Base-by-base conservation (phyloP, 2,113 vertebrate species). In the Mastomys coucha region DNA sequence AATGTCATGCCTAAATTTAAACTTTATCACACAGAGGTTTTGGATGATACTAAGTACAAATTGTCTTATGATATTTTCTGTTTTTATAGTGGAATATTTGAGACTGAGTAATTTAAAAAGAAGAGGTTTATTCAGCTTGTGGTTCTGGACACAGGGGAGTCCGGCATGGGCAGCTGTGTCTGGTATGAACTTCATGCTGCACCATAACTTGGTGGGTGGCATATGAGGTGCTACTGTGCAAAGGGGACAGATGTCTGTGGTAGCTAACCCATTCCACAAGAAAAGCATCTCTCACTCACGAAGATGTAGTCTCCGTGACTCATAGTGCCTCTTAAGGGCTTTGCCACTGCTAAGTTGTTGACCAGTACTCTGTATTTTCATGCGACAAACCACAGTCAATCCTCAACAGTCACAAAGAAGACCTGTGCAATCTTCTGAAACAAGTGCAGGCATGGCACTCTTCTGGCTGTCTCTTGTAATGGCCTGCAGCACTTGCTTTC, bases 1-100 rank as follows among this genome's bases (percentile, higher is more conserved):
- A 60, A 1, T 89, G 24, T 36, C 75, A 95, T 80, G 56, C 51
- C 73, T 84, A 80, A 94, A 75, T 96, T 53, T 85, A 82, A 75
- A 86, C 69, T 16, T 24, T 2, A 11, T 75, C 11, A 70, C 2
- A 1, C 69, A 77, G 76, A 75, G 75, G 84, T 65, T 85, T 88
- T 88, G 78, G 56, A 76, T 20, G 51, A 58, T 49, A 88, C 4
- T 75, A 84, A 95, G 36, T 42, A 28, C 67, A 33, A 92, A 33
- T 70, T 73, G 53, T 39, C 53, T 39, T 82, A 51, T 33, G 5
- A 45, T 39, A 26, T 63, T 89, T 81, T 81, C 39, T 49, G 17
- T 73, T 73, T 33, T 33, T 63, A 24, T 51, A 63, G 9, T 26
- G 45, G 65, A 89, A 31, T 63, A n/a, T 13, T 39, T 13, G 53